Conservation (phyloP, 2,113 vertebrate species). For the Marmota flaviventris region DNA sequence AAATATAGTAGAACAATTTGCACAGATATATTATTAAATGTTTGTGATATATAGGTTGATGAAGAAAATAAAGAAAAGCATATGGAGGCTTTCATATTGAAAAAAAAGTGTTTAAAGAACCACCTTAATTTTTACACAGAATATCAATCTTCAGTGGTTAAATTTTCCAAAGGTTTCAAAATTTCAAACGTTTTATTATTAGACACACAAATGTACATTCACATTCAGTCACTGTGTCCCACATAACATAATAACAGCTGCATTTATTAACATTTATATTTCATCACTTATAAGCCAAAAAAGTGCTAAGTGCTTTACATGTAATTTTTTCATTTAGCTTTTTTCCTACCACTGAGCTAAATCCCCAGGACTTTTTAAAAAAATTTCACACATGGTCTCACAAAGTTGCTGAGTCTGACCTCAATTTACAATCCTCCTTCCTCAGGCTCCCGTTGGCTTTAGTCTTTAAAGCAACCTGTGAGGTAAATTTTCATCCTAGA, state of each 20-base stretch:
- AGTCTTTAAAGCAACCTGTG: not conserved
- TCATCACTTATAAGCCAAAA: not conserved
- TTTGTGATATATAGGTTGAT: not conserved
- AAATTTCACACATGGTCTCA: too few species aligned
- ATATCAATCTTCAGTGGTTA: not conserved
- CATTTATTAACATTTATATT: not conserved
- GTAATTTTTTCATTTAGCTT: not conserved
- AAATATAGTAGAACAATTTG: not conserved
- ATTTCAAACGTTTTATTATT: not conserved
- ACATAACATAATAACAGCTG: not conserved
- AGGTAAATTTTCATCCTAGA: not conserved
- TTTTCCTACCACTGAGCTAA: too few species aligned
- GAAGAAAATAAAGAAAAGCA: not conserved
- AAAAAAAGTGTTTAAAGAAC: conserved; percentile 15
- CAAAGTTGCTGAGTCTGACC: too few species aligned
- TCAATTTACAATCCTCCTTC: too few species aligned
- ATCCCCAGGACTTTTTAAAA: too few species aligned
- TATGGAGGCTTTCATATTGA: not conserved
- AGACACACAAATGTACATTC: not conserved
- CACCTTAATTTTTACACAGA: conserved; percentile 12
- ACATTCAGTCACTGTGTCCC: not conserved
- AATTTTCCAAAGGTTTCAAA: not conserved
- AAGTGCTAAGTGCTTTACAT: not conserved
- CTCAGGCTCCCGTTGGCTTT: too few species aligned
- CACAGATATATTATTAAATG: not conserved